Evolutionary conservation across 2,113 vertebrate species (phyloP).

Genomic region (Centropus unirufus): DNA sequence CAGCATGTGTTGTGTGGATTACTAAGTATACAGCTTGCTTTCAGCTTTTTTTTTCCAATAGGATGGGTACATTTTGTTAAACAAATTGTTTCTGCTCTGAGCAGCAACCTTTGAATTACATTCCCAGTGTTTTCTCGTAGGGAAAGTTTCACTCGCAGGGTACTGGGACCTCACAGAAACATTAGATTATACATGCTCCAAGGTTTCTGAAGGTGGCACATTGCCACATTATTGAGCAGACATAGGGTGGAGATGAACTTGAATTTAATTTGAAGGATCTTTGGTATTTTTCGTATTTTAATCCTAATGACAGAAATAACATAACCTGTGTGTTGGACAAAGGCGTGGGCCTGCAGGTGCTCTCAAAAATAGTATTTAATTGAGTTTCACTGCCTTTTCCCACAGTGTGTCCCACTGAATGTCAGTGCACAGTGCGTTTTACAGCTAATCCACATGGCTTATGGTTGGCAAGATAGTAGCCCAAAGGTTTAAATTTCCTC

Average conservation of each 20-base stretch:
- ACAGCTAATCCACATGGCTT: background rate
- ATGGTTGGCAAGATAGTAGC: background rate
- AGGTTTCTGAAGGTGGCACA: background rate
- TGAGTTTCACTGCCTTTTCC: background rate
- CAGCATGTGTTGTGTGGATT: background rate
- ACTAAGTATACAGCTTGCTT: background rate
- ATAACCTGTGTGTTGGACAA: background rate
- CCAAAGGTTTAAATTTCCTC: background rate
- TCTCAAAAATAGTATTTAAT: background rate
- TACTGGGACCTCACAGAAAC: background rate
- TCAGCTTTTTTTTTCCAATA: background rate
- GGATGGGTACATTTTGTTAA: background rate
- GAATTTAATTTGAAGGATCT: background rate
- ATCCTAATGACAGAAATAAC: background rate
- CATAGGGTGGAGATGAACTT: background rate
- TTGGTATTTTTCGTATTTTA: background rate
- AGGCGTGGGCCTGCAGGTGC: background rate
- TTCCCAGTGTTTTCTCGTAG: background rate
- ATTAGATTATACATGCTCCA: background rate
- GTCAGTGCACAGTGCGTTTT: background rate
- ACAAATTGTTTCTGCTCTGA: background rate
- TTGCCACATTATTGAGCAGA: background rate
- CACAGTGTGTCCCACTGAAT: rapidly evolving
- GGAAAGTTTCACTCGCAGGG: background rate
- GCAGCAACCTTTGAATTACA: background rate